These are phyloP conservation scores for Leucophenga maculata DNA, from an alignment of 2,888 invertebrate species.

Conservation along the genomic window DNA sequence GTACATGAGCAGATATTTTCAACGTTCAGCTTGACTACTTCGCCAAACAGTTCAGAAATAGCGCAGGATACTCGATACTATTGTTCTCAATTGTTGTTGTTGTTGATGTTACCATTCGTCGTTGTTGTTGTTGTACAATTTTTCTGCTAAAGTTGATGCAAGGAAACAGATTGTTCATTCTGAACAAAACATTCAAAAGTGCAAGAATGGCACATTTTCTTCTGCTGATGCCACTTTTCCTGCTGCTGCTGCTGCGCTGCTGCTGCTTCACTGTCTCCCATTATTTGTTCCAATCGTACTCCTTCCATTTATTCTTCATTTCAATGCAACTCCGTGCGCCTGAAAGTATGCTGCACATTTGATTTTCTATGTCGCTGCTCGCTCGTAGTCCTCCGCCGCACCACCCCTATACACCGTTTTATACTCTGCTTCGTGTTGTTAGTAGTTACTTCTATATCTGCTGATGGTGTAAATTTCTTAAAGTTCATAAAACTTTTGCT, in stretches of 20 bases:
- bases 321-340: not conserved
- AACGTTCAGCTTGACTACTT: not conserved
- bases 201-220: slow-evolving; percentile 18
- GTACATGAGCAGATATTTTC: not conserved
- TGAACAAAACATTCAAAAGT: slow-evolving; percentile 16
- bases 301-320: not conserved
- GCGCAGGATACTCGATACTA: not conserved
- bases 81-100: not conserved
- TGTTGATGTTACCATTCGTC: not conserved
- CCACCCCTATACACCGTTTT: not conserved
- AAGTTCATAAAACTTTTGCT: slow-evolving; percentile 56
- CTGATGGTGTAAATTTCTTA: slow-evolving; percentile 66
- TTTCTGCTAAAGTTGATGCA: slow-evolving; percentile 51
- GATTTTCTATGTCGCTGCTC: slow-evolving; percentile 29
- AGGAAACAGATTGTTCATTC: slow-evolving; percentile 61
- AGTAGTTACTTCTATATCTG: slow-evolving; percentile 55
- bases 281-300: not conserved
- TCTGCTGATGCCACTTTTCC: not conserved
- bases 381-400: not conserved
- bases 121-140: slow-evolving; percentile 47
- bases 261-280: not conserved
- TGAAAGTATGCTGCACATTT: slow-evolving; percentile 13
- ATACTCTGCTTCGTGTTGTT: not conserved
- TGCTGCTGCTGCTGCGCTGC: not conserved
- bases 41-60: not conserved